Evolutionary conservation across 92 coral and sea anemone species (phyloP).

Genomic region (Bergia sp.): DNA sequence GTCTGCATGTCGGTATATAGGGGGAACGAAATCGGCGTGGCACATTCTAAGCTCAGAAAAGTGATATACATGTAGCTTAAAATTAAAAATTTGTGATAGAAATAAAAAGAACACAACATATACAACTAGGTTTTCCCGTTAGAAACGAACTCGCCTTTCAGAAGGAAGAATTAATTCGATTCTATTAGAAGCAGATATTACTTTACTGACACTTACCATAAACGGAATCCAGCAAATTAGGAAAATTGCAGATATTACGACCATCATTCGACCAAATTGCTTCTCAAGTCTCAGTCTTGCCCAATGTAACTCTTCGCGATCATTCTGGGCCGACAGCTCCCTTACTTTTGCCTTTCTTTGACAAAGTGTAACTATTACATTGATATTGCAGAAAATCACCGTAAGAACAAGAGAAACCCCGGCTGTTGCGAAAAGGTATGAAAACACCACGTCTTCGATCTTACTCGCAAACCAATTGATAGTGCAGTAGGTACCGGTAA

Average conservation of each 20-base stretch:
- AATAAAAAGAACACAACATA: too few species aligned
- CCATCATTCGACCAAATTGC: constrained; percentile 83
- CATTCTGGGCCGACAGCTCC: constrained; percentile 34
- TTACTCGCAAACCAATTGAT: constrained; percentile 73
- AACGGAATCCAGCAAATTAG: constrained; percentile 86
- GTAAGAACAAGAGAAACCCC: constrained; percentile 68
- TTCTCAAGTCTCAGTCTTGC: constrained; percentile 47
- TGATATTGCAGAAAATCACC: constrained; percentile 70
- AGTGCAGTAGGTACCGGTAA: constrained; percentile 74
- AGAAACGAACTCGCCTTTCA: too few species aligned
- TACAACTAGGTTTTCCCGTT: too few species aligned
- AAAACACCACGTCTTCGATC: constrained; percentile 55
- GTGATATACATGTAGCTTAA: too few species aligned
- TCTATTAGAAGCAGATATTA: too few species aligned
- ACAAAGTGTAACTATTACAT: constrained; percentile 59
- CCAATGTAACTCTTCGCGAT: constrained; percentile 48
- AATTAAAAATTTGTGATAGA: too few species aligned
- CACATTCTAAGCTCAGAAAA: too few species aligned
- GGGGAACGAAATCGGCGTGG: too few species aligned
- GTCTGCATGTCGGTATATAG: too few species aligned
- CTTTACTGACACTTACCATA: constrained; percentile 63
- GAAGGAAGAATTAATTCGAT: too few species aligned
- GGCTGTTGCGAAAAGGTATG: constrained; percentile 69
- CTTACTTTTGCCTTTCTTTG: constrained; percentile 46
- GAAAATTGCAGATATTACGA: constrained; percentile 72